Conservation (phyloP, 2,797 vertebrate species). For the Pipistrellus pygmaeus region DNA sequence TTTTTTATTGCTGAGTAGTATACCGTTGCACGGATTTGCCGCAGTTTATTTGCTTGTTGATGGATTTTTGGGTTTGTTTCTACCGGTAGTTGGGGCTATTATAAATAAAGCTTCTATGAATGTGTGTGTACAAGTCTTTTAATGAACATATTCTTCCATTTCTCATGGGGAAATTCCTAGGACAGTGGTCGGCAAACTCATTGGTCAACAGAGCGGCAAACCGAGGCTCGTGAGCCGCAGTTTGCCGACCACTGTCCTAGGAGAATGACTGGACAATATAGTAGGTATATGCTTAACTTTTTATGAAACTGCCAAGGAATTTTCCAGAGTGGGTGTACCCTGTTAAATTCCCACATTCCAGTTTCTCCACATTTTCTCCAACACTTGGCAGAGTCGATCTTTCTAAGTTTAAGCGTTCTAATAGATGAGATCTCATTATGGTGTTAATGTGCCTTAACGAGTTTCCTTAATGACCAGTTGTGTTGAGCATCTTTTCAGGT, state of each 20-base stretch:
- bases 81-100: neutral
- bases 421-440: neutral
- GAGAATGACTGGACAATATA: neutral
- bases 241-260: neutral
- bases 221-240: no score
- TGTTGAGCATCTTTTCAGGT: neutral
- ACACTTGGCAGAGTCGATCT: neutral
- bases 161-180: neutral
- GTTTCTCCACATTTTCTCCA: neutral
- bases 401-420: neutral
- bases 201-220: no score
- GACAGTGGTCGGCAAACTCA: no score
- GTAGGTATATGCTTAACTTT: neutral
- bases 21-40: neutral
- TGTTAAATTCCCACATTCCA: neutral
- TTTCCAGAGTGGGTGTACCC: neutral
- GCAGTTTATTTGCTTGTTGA: neutral
- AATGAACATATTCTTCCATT: neutral
- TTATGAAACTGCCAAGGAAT: neutral
- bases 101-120: neutral
- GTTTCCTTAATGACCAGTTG: neutral
- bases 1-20: neutral
- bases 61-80: conserved; percentile 40
- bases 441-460: neutral
- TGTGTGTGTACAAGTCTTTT: neutral